Evolutionary conservation across 1,140 invertebrate species (phyloP), one percentile per base, ranked within the genome.

Genomic region (Geopemphigus sp.): DNA sequence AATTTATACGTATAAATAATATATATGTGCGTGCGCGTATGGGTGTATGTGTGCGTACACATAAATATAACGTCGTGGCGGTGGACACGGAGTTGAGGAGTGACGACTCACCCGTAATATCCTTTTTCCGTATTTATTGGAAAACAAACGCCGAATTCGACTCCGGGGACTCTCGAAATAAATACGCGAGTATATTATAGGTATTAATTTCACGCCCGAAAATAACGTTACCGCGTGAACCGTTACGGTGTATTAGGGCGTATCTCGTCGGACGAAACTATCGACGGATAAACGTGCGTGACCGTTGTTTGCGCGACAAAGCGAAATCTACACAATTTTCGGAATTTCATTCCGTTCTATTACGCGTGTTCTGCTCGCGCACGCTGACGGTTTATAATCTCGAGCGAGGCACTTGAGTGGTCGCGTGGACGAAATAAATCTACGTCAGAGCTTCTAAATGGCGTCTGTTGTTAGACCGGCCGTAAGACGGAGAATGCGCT

Each of bases 401-500:
- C 39, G 39, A n/a, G n/a, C 39, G 39, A 45, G 39, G 39, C 39
- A 11, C 39, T 45, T 45, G 39, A 45, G 4, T 66, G 19, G 63
- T 64, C 63, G 29, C 15, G 11, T n/a, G 11, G 61, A n/a, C 61
- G 29, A 64, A 5, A 39, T 66, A 66, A 66, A 66, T 39, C 14
- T 24, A 32, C 63, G n/a, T 64, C 26, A 64, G 0, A 45, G 32
- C 63, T 66, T 68, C 22, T 68, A 68, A 68, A 47, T 11, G 32
- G 39, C n/a, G n/a, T 24, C 32, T 45, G 29, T 64, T 64, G 61
- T n/a, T n/a, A n/a, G 61, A 47, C 64, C 32, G 32, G 14, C 39
- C 22, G 10, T 47, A 68, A 66, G 64, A 68, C 64, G 39, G 17
- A 74, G 72, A 74, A 74, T 57, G 72, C 54, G n/a, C 59, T 74